These are phyloP conservation scores for Caradrina kadenii DNA, from an alignment of 2,888 invertebrate genomes.

Conservation along the genomic window DNA sequence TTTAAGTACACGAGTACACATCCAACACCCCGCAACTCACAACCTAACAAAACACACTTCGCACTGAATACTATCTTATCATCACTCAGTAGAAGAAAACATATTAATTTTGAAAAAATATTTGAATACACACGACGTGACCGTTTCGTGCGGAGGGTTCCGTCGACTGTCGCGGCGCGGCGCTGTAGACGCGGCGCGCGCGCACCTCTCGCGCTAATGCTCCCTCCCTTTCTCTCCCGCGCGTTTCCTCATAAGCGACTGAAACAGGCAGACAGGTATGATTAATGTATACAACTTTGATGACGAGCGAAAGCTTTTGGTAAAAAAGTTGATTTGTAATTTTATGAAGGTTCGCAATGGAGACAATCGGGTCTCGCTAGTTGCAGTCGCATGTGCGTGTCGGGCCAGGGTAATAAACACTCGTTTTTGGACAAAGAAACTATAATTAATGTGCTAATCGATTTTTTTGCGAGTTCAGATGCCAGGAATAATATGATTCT, in stretches of 20 bases:
- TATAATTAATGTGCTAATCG: slow-evolving; percentile 43
- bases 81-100: slow-evolving; percentile 16
- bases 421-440: slow-evolving; percentile 42
- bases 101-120: background rate
- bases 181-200: slow-evolving; percentile 62
- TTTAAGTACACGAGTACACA: slow-evolving; percentile 51
- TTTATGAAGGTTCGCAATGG: slow-evolving; percentile 64
- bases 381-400: slow-evolving; percentile 36
- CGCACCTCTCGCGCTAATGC: slow-evolving; percentile 59
- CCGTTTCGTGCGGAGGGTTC: slow-evolving; percentile 62
- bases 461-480: slow-evolving; percentile 21
- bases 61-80: slow-evolving; percentile 26
- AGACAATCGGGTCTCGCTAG: slow-evolving; percentile 59
- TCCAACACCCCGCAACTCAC: slow-evolving; percentile 37
- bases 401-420: slow-evolving; percentile 28
- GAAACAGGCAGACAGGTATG: slow-evolving; percentile 69
- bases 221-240: slow-evolving; percentile 32
- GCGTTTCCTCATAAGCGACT: slow-evolving; percentile 43
- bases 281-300: slow-evolving; percentile 71
- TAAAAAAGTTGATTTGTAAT: slow-evolving; percentile 73
- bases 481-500: slow-evolving; percentile 15
- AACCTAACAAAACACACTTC: slow-evolving; percentile 43
- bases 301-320: slow-evolving; percentile 74
- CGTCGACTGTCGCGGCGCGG: slow-evolving; percentile 74
- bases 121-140: slow-evolving; percentile 51